phyloP scores from a whole-genome alignment of 1,140 invertebrate genomes.

The Musca vetustissima region DNA sequence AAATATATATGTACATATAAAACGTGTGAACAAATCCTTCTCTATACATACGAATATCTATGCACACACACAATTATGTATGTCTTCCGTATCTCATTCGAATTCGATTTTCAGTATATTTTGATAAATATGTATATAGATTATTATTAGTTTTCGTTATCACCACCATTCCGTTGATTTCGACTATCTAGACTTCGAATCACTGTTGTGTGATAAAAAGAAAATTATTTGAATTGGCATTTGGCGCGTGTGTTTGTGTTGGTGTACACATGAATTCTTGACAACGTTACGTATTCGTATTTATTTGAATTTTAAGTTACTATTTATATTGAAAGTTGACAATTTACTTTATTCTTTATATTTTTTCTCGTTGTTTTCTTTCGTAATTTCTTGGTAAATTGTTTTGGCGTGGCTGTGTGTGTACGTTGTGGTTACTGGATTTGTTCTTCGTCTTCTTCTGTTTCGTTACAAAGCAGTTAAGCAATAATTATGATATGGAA shows the following conservation, averaged over 20 bases:
- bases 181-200: too few relatives aligned
- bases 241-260: too few relatives aligned
- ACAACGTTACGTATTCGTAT: neutral
- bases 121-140: too few relatives aligned
- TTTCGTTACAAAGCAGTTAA: constrained; percentile 38
- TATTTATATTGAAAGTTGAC: neutral
- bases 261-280: neutral
- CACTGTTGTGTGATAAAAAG: neutral
- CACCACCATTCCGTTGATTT: too few relatives aligned
- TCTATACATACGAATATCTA: too few relatives aligned
- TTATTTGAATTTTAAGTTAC: neutral
- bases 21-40: too few relatives aligned
- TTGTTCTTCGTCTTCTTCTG: constrained; percentile 3
- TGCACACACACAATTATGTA: too few relatives aligned
- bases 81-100: too few relatives aligned
- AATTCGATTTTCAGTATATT: too few relatives aligned
- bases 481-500: constrained; percentile 54
- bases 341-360: neutral
- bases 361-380: neutral
- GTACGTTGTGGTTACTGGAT: neutral
- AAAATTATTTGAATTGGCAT: too few relatives aligned
- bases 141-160: too few relatives aligned
- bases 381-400: neutral
- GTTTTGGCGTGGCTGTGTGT: neutral
- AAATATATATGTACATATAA: too few relatives aligned